A percentile compares a stretch with the other conserved stretches of the same genome.
These are phyloP conservation scores for Cynopterus brachyotis DNA, from an alignment of 2,113 vertebrate genomes.

Conservation along the genomic window DNA sequence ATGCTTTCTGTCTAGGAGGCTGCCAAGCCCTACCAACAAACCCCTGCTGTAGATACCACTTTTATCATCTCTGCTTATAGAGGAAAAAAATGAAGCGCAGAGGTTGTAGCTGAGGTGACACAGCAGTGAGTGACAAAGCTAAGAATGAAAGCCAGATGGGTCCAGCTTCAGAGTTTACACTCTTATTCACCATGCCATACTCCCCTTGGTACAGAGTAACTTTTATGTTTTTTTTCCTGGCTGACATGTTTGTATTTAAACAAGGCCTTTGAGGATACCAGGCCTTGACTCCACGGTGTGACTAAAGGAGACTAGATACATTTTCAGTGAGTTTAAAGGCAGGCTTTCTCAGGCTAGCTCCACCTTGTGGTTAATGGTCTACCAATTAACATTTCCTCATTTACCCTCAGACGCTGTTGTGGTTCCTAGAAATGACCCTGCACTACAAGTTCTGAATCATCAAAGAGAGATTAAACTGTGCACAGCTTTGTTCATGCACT, in stretches of 20 bases:
- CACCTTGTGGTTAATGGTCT: conserved; percentile 35
- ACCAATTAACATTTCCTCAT: background rate
- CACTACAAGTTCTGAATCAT: background rate
- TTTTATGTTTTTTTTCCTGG: background rate
- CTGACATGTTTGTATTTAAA: background rate
- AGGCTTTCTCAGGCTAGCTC: conserved; percentile 32
- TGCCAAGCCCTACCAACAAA: background rate
- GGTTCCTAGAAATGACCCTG: background rate
- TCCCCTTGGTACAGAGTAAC: background rate
- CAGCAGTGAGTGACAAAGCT: background rate
- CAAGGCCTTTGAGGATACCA: background rate
- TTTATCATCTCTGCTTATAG: background rate
- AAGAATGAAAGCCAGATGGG: background rate
- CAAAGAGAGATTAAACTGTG: background rate
- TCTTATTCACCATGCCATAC: background rate
- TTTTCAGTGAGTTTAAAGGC: background rate
- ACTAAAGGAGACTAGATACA: background rate
- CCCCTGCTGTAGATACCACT: background rate
- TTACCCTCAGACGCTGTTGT: conserved; percentile 16
- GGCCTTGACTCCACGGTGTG: background rate
- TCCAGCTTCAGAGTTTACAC: background rate
- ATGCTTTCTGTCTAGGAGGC: background rate
- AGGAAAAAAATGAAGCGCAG: background rate
- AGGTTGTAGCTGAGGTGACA: background rate
- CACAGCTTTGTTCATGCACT: background rate